phyloP scores from a whole-genome alignment of 2,113 vertebrate genomes.

The Chauna torquata region DNA sequence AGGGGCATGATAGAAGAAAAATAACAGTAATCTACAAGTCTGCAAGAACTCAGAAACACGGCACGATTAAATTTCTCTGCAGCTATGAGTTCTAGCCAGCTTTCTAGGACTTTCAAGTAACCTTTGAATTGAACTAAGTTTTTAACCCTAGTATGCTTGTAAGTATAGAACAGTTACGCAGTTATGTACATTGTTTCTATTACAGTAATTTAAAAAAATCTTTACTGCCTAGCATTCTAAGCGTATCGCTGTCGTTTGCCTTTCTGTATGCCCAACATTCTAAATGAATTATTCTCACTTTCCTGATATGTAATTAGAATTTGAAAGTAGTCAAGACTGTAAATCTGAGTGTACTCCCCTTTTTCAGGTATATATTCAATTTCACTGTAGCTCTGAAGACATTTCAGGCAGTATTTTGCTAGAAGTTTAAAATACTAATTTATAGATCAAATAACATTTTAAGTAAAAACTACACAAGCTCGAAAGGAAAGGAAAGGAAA shows the following conservation, averaged over 20 bases:
- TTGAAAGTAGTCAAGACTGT: not conserved
- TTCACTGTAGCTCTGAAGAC: not conserved
- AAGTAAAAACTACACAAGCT: not conserved
- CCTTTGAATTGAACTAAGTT: not conserved
- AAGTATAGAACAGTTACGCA: not conserved
- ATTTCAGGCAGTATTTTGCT: not conserved
- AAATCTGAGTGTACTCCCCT: not conserved
- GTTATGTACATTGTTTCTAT: not conserved
- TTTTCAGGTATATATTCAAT: not conserved
- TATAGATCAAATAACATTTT: not conserved
- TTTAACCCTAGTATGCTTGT: not conserved
- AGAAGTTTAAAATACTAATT: not conserved
- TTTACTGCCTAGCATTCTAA: not conserved
- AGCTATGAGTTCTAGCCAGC: not conserved
- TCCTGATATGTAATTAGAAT: not conserved
- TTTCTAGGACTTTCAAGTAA: not conserved
- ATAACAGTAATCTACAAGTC: not conserved
- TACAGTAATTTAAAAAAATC: not conserved
- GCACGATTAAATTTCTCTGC: not conserved
- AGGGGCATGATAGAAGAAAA: not conserved
- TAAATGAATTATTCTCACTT: not conserved
- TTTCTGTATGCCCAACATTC: not conserved
- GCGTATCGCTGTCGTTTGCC: not conserved
- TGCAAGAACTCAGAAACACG: not conserved
- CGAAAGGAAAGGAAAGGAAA: too few species aligned